Conservation (phyloP, 2,797 vertebrate species). For the Pangasius mekongensis region DNA sequence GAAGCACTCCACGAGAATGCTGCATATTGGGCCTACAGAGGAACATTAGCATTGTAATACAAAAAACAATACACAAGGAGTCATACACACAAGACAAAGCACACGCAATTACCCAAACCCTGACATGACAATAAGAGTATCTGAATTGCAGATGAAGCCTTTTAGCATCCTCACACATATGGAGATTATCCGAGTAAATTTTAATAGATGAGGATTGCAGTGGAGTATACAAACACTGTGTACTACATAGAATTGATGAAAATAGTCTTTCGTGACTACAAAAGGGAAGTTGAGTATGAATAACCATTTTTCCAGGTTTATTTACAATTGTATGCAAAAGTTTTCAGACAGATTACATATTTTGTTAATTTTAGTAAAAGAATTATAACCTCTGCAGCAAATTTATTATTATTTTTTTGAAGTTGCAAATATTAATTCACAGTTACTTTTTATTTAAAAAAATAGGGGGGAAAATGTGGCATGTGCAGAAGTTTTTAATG, state of each 20-base stretch:
- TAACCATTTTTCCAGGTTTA: constrained; percentile 7
- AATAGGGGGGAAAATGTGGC: too few species aligned
- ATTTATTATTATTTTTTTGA: too few species aligned
- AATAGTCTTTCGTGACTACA: constrained; percentile 20
- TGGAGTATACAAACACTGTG: neutral
- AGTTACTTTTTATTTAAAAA: neutral
- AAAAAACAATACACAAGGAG: constrained; percentile 20
- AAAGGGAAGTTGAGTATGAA: constrained; percentile 1
- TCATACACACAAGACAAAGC: constrained; percentile 16
- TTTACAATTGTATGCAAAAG: neutral
- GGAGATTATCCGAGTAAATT: constrained; percentile 35
- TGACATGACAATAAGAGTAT: constrained; percentile 45
- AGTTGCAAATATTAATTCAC: neutral
- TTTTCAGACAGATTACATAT: neutral
- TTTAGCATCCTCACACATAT: constrained; percentile 51
- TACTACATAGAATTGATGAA: constrained; percentile 1
- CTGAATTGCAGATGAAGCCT: constrained; percentile 50
- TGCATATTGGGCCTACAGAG: constrained; percentile 83
- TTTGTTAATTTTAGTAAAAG: neutral
- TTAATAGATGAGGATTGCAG: constrained; percentile 14
- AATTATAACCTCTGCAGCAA: neutral
- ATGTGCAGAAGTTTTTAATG: neutral
- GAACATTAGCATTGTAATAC: constrained; percentile 45
- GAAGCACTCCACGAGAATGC: constrained; percentile 78
- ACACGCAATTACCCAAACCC: constrained; percentile 27